phyloP scores from a whole-genome alignment of 1,140 invertebrate species.

The Drosophila aff. region DNA sequence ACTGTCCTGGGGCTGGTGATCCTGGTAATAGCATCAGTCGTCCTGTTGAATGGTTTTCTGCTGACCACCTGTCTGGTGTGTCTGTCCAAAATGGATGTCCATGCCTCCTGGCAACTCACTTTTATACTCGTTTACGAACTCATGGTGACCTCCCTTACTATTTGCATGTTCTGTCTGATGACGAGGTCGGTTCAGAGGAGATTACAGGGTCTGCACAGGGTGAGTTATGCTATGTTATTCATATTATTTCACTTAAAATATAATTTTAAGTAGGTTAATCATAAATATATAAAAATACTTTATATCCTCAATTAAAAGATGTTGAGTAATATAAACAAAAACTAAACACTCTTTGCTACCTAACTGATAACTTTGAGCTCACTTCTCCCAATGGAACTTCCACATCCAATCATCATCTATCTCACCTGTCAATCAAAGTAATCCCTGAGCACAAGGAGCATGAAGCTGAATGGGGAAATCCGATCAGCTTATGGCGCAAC shows the following conservation, averaged over 20 bases:
- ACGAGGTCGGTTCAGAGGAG: constrained; percentile 44
- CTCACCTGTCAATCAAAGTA: constrained; percentile 29
- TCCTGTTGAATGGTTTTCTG: constrained; percentile 14
- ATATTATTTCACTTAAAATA: not conserved
- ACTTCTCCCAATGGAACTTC: not conserved
- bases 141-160: constrained; percentile 43
- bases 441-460: constrained; percentile 1
- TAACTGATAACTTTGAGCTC: not conserved
- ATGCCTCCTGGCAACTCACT: constrained; percentile 44
- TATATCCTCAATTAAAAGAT: not conserved
- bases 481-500: constrained; percentile 67
- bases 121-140: constrained; percentile 56
- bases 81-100: constrained; percentile 48
- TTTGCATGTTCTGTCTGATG: constrained; percentile 59
- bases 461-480: constrained; percentile 13
- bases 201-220: constrained; percentile 37
- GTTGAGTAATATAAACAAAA: not conserved
- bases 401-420: constrained; percentile 15
- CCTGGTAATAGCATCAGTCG: constrained; percentile 3
- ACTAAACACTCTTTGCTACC: too few species aligned
- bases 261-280: not conserved
- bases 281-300: not conserved
- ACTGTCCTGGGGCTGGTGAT: constrained; percentile 5
- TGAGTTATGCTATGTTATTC: constrained; percentile 7
- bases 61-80: constrained; percentile 45